Percentiles rank a stretch among this genome's conserved stretches.
Evolutionary conservation across 2,113 vertebrate species (phyloP).

Genomic region (Cyanocitta stelleri): DNA sequence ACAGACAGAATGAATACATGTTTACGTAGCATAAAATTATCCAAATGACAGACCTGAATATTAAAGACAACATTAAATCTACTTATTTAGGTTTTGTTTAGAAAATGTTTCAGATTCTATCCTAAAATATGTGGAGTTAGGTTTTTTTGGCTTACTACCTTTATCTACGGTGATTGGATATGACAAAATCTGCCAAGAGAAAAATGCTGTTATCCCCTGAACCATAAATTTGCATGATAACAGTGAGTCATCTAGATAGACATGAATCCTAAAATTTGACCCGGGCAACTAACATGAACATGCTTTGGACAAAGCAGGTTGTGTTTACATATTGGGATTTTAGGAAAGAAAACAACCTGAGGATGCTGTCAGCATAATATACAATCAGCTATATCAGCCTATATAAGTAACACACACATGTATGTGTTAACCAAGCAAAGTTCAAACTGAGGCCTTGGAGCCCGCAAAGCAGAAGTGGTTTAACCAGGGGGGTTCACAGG

Average conservation of each 20-base stretch:
- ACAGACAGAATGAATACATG: neutral
- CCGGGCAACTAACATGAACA: neutral
- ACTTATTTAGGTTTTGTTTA: neutral
- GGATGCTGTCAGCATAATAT: neutral
- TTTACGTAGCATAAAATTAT: neutral
- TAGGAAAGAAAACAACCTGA: neutral
- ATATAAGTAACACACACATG: neutral
- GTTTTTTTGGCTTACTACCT: neutral
- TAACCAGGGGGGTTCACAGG: neutral
- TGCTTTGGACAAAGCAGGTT: neutral
- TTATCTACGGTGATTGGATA: neutral
- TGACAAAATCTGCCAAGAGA: conserved; percentile 3
- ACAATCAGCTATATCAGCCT: neutral
- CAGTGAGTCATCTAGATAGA: neutral
- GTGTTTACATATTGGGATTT: neutral
- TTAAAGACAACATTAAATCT: neutral
- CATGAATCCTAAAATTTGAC: neutral
- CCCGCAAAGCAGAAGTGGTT: neutral
- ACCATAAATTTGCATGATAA: neutral
- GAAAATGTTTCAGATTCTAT: neutral
- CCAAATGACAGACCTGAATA: neutral
- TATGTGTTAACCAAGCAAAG: neutral
- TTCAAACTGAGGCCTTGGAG: neutral
- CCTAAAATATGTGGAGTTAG: neutral
- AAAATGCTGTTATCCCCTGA: neutral